Evolutionary conservation across 2,113 vertebrate species (phyloP).

Genomic region (Tapirus terrestris): DNA sequence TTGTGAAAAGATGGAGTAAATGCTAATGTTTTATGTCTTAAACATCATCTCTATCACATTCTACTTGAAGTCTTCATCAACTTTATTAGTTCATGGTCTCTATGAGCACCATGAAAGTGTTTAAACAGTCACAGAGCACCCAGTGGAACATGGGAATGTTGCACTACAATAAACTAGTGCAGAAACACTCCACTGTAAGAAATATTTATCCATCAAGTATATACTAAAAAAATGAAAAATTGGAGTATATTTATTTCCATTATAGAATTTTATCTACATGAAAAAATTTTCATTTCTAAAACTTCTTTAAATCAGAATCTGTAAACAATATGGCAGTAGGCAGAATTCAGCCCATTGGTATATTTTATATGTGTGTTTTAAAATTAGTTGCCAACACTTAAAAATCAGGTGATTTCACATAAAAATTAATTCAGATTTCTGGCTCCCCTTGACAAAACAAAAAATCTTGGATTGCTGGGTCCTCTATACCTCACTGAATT

Average conservation of each 20-base stretch:
- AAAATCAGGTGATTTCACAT: constrained; percentile 2
- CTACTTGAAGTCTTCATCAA: not conserved
- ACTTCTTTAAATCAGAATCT: constrained; percentile 38
- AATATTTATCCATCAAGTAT: not conserved
- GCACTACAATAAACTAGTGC: not conserved
- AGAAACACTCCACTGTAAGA: not conserved
- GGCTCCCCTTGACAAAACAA: not conserved
- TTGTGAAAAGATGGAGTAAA: not conserved
- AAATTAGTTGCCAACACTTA: constrained; percentile 41
- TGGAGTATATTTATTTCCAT: not conserved
- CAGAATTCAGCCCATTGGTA: not conserved
- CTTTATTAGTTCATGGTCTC: not conserved
- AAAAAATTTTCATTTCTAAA: not conserved
- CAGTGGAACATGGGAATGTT: not conserved
- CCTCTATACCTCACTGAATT: not conserved
- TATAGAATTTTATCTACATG: not conserved
- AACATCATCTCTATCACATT: not conserved
- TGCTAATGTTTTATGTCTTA: not conserved
- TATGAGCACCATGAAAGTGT: not conserved
- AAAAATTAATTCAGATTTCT: constrained; percentile 20
- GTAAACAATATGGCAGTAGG: not conserved
- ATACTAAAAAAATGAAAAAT: not conserved
- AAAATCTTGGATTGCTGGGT: not conserved
- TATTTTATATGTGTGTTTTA: not conserved
- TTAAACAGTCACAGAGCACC: not conserved